Evolutionary conservation across 1,140 invertebrate species (phyloP).

Genomic region (Cephus cinctus): DNA sequence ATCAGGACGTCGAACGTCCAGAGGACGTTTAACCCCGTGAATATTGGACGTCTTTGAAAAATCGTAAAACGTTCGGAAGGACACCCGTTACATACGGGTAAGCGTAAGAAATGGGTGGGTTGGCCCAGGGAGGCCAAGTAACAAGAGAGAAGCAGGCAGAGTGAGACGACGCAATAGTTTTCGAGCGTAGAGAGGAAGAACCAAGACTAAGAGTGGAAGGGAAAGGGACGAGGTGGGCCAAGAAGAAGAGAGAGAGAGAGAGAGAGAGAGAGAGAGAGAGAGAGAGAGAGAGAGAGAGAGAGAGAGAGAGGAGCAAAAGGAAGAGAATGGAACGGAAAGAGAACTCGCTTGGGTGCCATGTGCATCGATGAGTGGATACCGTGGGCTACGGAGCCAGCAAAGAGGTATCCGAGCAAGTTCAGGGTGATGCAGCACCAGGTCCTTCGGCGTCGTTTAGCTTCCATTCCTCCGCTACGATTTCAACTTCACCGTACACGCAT

Average conservation of each 20-base stretch:
- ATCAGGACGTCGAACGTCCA: not conserved
- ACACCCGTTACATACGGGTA: slow-evolving; percentile 40
- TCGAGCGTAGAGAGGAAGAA: slow-evolving; percentile 27
- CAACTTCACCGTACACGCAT: slow-evolving; percentile 10
- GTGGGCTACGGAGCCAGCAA: slow-evolving; percentile 28
- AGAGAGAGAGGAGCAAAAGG: slow-evolving; percentile 8
- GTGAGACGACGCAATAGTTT: slow-evolving; percentile 20
- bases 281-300: slow-evolving; percentile 14
- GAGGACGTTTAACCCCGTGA: not conserved
- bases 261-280: slow-evolving; percentile 9
- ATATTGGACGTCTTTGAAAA: no score
- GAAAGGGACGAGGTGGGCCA: slow-evolving; percentile 4
- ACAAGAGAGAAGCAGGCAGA: slow-evolving; percentile 22
- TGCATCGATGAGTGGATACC: slow-evolving; percentile 37
- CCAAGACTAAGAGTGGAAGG: slow-evolving; percentile 22
- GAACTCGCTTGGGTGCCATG: slow-evolving; percentile 43
- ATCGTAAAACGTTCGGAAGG: not conserved
- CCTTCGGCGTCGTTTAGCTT: slow-evolving; percentile 14
- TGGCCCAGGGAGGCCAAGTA: slow-evolving; percentile 36
- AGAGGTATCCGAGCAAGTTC: slow-evolving; percentile 45
- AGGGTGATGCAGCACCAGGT: slow-evolving; percentile 36
- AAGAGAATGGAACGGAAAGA: slow-evolving; percentile 9
- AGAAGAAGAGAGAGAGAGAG: slow-evolving; percentile 11
- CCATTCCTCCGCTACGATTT: slow-evolving; percentile 11
- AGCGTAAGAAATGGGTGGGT: slow-evolving; percentile 49